Evolutionary conservation across 37 sponge, comb jelly and placozoan species (phyloP).

Genomic region (Cliona cf. orientalis): DNA sequence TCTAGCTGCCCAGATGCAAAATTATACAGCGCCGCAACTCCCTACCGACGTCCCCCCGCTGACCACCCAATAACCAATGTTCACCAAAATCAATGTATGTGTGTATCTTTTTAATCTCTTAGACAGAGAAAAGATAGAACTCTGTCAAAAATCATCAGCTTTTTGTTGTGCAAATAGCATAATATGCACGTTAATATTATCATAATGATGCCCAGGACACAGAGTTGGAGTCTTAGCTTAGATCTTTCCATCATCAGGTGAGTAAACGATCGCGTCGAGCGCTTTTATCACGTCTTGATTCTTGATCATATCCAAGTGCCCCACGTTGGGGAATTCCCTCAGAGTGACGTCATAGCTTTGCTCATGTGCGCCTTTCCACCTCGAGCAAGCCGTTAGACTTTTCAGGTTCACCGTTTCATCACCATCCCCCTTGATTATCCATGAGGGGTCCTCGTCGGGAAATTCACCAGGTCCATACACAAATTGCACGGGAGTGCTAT

Average conservation of each 20-base stretch:
- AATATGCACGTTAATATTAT: no score
- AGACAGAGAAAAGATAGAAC: no score
- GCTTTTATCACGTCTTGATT: constrained; percentile 40
- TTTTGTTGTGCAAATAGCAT: no score
- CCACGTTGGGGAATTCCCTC: constrained; percentile 30
- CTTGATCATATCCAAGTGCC: constrained; percentile 51
- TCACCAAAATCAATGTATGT: no score
- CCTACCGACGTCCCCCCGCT: no score
- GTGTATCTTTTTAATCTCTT: no score
- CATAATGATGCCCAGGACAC: no score
- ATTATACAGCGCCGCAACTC: no score
- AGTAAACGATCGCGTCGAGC: constrained; percentile 55
- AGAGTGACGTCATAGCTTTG: constrained; percentile 41
- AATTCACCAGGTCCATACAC: constrained; percentile 45
- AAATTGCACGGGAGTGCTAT: constrained; percentile 62
- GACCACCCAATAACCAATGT: no score
- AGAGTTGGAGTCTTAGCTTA: no score
- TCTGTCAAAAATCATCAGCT: no score
- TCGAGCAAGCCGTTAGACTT: constrained; percentile 73
- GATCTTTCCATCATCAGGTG: no score
- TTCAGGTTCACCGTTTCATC: constrained; percentile 90
- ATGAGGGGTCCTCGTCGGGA: constrained; percentile 80
- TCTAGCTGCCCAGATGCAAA: not conserved
- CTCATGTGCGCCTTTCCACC: constrained; percentile 77
- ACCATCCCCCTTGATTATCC: constrained; percentile 63